Evolutionary conservation across 1,140 invertebrate genomes (phyloP).

Genomic region (Chionoecetes opilio): DNA sequence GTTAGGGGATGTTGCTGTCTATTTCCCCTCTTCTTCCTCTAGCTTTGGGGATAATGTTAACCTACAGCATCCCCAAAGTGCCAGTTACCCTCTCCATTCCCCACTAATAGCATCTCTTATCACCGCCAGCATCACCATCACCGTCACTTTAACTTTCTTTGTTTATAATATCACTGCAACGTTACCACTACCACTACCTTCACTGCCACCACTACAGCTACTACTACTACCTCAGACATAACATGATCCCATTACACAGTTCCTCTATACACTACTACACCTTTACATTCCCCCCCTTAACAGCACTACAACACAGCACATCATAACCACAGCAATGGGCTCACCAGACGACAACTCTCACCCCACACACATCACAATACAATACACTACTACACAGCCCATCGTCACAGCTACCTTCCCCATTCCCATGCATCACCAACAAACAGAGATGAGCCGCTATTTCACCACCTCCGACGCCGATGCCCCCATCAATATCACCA

Average conservation of each 20-base stretch:
- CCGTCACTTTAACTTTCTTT: background rate
- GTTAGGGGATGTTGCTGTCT: background rate
- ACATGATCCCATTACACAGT: background rate
- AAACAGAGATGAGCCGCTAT: constrained; percentile 3
- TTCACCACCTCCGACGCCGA: constrained; percentile 24
- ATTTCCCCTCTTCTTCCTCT: background rate
- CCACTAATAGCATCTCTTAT: constrained; percentile 2
- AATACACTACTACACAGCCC: background rate
- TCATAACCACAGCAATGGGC: background rate
- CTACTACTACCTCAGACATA: background rate
- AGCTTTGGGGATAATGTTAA: background rate
- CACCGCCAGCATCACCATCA: constrained; percentile 33
- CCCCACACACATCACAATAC: background rate
- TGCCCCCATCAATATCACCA: background rate
- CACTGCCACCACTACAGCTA: constrained; percentile 8
- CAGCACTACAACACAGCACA: background rate
- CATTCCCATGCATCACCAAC: constrained; percentile 4
- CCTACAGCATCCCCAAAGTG: background rate
- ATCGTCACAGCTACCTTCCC: background rate
- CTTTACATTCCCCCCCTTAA: background rate
- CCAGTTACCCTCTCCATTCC: constrained; percentile 20
- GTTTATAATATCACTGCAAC: background rate
- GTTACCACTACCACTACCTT: background rate
- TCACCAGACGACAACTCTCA: background rate
- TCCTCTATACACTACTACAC: too few species aligned